These are phyloP conservation scores for Aleadryas rufinucha DNA, from an alignment of 2,113 vertebrate species.

Conservation along the genomic window DNA sequence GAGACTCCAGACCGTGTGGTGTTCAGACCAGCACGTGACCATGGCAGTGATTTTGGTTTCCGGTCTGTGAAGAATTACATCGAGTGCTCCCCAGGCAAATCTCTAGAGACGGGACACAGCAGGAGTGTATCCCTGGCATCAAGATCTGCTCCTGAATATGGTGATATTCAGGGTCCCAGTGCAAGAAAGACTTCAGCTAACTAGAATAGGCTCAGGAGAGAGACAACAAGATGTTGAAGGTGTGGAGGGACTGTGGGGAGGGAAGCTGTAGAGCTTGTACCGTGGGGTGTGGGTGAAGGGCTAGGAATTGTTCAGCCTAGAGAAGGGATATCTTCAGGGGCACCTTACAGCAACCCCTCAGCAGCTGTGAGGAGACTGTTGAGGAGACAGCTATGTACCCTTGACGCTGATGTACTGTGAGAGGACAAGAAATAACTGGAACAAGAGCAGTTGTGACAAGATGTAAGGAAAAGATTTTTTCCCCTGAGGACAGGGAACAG, in stretches of 20 bases:
- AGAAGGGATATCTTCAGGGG: neutral
- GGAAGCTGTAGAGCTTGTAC: neutral
- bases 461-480: neutral
- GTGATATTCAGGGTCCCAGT: neutral
- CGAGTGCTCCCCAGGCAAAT: neutral
- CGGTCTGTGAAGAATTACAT: neutral
- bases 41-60: neutral
- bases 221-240: neutral
- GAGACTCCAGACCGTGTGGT: no score
- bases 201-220: neutral
- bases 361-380: neutral
- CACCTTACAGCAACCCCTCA: neutral
- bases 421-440: neutral
- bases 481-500: neutral
- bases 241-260: fast-evolving
- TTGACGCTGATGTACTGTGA: neutral
- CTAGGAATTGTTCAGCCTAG: neutral
- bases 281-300: neutral
- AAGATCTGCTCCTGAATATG: neutral
- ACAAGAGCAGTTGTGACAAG: neutral
- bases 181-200: neutral
- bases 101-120: neutral
- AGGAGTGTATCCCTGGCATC: neutral
- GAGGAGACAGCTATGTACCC: neutral
- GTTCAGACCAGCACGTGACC: fast-evolving